Evolutionary conservation across 2,888 invertebrate genomes (phyloP).

Genomic region (Nomada hirtipes): DNA sequence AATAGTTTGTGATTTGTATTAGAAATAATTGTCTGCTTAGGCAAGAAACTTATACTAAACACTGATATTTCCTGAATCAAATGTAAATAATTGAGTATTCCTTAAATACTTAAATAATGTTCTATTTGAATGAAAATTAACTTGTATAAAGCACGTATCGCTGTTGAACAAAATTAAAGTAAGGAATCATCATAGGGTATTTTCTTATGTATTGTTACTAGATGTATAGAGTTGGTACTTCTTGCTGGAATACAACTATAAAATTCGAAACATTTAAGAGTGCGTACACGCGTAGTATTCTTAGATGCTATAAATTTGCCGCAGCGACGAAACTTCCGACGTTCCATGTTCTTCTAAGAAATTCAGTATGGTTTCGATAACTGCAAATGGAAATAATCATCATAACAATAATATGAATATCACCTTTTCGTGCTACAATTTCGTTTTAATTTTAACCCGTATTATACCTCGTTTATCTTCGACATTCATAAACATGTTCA

Average conservation of each 20-base stretch:
- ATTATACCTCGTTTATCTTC: slow-evolving; percentile 76
- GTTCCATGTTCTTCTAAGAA: slow-evolving; percentile 64
- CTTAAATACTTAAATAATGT: not conserved
- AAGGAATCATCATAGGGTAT: not conserved
- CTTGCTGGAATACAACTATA: not conserved
- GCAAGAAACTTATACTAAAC: not conserved
- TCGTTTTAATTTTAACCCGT: not conserved
- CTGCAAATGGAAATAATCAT: slow-evolving; percentile 50
- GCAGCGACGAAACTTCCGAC: slow-evolving; percentile 42
- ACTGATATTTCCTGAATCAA: too few species aligned
- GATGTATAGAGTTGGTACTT: slow-evolving; percentile 33
- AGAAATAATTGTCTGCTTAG: not conserved
- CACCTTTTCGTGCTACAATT: not conserved
- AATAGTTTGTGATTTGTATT: not conserved
- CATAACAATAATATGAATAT: not conserved
- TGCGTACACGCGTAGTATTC: not conserved
- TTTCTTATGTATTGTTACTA: slow-evolving; percentile 18
- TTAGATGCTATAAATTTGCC: slow-evolving; percentile 60
- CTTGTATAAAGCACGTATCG: not conserved
- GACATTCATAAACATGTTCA: slow-evolving; percentile 81
- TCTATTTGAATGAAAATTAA: slow-evolving; percentile 8
- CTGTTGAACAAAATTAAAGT: slow-evolving; percentile 10
- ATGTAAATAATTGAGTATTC: not conserved
- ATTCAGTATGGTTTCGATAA: slow-evolving; percentile 53
- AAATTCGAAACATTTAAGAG: slow-evolving; percentile 30